Evolutionary conservation across 1,140 invertebrate species (phyloP), one percentile per base, ranked within the genome.

Genomic region (Cephus cinctus): DNA sequence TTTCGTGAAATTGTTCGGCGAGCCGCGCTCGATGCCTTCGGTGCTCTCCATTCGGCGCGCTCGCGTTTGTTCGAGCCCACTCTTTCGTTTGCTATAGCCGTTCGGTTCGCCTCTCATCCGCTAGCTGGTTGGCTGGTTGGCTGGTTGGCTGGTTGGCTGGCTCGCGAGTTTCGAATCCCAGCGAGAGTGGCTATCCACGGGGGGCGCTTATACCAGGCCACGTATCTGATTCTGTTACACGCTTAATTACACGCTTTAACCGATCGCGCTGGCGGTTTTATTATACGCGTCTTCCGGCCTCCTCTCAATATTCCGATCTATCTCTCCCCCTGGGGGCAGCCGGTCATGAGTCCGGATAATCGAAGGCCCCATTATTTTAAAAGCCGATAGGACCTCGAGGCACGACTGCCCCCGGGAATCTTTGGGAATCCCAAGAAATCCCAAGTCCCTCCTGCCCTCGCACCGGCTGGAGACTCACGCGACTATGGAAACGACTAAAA

Each of bases 181-280:
- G 25, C 6, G 25, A n/a, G 25, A 27, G 25, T 27, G 6, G 25
- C 25, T n/a, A 8, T 27, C 41, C 41, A 31, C 23, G 57, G 61
- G 61, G 47, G 66, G 61, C 56, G 52, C 66, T n/a, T n/a, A 66
- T 56, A 57, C 63, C 54, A 67, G 56, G 59, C 57, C 55, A 69
- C 65, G 57, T 70, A 69, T 72, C 67, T 70, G 67, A 72, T 71
- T 72, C 67, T 69, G 68, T 72, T 72, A 72, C 65, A 61, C 67
- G 67, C 66, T 72, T 71, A 72, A 72, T 72, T 72, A 71, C 67
- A 68, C 66, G 66, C 63, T 56, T 68, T 65, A 71, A 64, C 67
- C 61, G 62, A 53, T 45, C 59, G 55, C n/a, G n/a, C n/a, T n/a
- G n/a, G n/a, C n/a, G n/a, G n/a, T n/a, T n/a, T 8, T 27, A 27